Conservation (phyloP, 2,797 vertebrate species). For the Echeneis naucrates region DNA sequence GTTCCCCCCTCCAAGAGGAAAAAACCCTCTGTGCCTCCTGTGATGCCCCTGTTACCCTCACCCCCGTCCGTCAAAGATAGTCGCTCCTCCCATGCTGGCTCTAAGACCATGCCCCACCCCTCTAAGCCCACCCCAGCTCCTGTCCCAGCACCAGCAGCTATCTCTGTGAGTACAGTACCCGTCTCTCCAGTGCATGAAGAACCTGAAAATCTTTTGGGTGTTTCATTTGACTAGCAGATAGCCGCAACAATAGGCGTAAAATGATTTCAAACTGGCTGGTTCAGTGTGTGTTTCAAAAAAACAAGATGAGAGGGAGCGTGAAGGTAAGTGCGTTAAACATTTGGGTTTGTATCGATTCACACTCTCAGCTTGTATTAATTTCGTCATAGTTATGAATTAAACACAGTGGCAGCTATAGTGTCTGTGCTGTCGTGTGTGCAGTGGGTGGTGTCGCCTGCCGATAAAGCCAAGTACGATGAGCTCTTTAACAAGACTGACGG, state of each 20-base stretch:
- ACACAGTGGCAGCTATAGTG: background rate
- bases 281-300: slow-evolving; percentile 75
- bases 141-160: slow-evolving; percentile 76
- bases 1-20: slow-evolving; percentile 97
- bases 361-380: background rate
- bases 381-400: background rate
- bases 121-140: slow-evolving; percentile 79
- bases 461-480: slow-evolving; percentile 96
- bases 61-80: slow-evolving; percentile 90
- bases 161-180: slow-evolving; percentile 84
- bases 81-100: slow-evolving; percentile 85
- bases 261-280: slow-evolving; percentile 78
- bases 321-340: slow-evolving; percentile 57
- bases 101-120: slow-evolving; percentile 89
- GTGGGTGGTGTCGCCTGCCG: slow-evolving; percentile 95
- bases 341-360: background rate
- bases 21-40: slow-evolving; percentile 85
- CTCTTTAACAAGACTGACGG: slow-evolving; percentile 94
- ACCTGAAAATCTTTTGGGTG: slow-evolving; percentile 22
- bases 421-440: slow-evolving; percentile 61
- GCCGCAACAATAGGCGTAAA: slow-evolving; percentile 20
- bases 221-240: slow-evolving; percentile 18
- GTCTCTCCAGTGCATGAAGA: slow-evolving; percentile 30
- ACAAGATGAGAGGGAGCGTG: slow-evolving; percentile 39
- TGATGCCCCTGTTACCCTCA: slow-evolving; percentile 88